A percentile compares a stretch with the other conserved stretches of the same genome.
Evolutionary conservation across 1,140 invertebrate species (phyloP).

Genomic region (Sminthurides bifidus): DNA sequence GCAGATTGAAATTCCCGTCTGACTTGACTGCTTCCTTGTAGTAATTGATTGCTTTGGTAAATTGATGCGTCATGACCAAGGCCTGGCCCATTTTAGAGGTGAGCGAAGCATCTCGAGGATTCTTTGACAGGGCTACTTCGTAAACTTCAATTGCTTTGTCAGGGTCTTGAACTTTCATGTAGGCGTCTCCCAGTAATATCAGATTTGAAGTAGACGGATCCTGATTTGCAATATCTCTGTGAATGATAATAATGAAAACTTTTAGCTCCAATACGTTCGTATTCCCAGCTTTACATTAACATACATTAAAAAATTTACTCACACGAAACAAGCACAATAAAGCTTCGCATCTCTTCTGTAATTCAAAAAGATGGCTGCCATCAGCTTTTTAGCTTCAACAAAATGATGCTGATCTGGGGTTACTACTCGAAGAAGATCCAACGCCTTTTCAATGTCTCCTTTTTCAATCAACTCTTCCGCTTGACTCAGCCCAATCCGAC

Average conservation of each 20-base stretch:
- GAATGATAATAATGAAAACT: constrained; percentile 14
- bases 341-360: constrained; percentile 66
- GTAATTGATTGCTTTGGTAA: constrained; percentile 79
- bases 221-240: constrained; percentile 72
- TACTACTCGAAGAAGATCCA: constrained; percentile 64
- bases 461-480: constrained; percentile 69
- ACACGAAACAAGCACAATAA: constrained; percentile 39
- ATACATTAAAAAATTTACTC: background rate
- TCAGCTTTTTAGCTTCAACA: constrained; percentile 69
- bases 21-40: constrained; percentile 75
- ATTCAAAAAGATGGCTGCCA: constrained; percentile 84
- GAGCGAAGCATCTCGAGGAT: constrained; percentile 65
- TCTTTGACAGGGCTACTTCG: constrained; percentile 69
- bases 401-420: constrained; percentile 70
- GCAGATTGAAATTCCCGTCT: constrained; percentile 55
- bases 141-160: constrained; percentile 68
- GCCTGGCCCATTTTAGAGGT: constrained; percentile 81
- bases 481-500: constrained; percentile 65
- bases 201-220: constrained; percentile 72
- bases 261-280: background rate
- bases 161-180: constrained; percentile 73
- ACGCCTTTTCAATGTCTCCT: constrained; percentile 66
- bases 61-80: constrained; percentile 84
- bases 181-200: constrained; percentile 85
- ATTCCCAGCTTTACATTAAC: background rate